phyloP scores from a whole-genome alignment of 2,888 invertebrate species.

The Anarsia innoxiella region DNA sequence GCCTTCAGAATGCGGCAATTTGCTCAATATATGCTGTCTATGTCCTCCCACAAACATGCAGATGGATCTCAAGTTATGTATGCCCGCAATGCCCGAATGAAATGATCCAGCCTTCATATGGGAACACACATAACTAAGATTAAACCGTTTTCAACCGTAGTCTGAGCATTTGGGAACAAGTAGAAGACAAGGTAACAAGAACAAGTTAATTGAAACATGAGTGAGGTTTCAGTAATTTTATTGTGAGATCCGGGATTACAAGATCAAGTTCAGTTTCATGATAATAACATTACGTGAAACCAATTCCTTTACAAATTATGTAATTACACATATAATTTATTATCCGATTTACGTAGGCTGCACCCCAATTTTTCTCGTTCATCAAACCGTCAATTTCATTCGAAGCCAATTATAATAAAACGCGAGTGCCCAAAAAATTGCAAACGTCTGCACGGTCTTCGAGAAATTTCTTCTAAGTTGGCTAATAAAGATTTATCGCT shows the following conservation, averaged over 20 bases:
- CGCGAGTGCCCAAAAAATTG: slow-evolving; percentile 11
- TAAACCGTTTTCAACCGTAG: too few relatives aligned
- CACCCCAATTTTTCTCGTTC: too few relatives aligned
- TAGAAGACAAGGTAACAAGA: too few relatives aligned
- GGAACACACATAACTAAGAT: too few relatives aligned
- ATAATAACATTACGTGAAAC: too few relatives aligned
- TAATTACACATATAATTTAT: too few relatives aligned
- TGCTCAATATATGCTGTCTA: slow-evolving; percentile 44
- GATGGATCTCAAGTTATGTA: slow-evolving; percentile 33
- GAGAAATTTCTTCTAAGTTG: slow-evolving; percentile 43
- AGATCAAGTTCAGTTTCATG: too few relatives aligned
- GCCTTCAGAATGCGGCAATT: slow-evolving; percentile 51
- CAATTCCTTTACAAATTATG: too few relatives aligned
- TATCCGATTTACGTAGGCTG: background rate
- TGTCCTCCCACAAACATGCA: slow-evolving; percentile 30
- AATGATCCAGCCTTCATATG: slow-evolving; percentile 1
- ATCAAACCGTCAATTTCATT: slow-evolving; percentile 4
- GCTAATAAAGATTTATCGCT: slow-evolving; percentile 66
- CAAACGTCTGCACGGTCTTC: slow-evolving; percentile 17
- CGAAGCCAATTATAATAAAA: slow-evolving; percentile 11
- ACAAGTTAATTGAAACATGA: too few relatives aligned
- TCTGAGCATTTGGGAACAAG: too few relatives aligned
- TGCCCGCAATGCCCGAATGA: background rate
- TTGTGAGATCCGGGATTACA: too few relatives aligned
- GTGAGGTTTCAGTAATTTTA: too few relatives aligned